Conservation (phyloP, 1,140 invertebrate genomes). For the Drosophila bipectinata region DNA sequence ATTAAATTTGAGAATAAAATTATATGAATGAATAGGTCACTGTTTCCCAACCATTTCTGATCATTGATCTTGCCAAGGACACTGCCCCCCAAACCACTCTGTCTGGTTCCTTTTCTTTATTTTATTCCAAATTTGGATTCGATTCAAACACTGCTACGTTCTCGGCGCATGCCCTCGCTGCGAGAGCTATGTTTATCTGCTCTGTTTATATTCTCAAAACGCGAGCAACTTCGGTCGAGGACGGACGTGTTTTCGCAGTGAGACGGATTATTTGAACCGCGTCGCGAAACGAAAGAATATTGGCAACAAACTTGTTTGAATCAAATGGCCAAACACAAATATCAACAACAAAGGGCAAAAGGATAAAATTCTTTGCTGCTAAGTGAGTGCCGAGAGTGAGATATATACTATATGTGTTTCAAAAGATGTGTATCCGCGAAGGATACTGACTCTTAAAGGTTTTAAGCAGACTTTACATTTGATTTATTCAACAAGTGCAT, state of each 20-base stretch:
- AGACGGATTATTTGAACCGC: constrained; percentile 11
- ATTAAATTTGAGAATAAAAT: neutral
- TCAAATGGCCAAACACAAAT: constrained; percentile 40
- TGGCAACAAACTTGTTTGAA: constrained; percentile 70
- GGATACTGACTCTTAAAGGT: neutral
- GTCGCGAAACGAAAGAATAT: constrained; percentile 61
- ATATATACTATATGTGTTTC: neutral
- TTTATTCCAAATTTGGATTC: neutral
- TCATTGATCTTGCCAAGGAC: constrained; percentile 19
- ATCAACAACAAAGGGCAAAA: constrained; percentile 37
- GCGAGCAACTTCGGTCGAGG: constrained; percentile 69
- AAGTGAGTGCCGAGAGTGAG: constrained; percentile 32
- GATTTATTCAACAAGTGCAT: constrained; percentile 45
- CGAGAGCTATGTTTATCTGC: constrained; percentile 31
- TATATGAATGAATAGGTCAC: neutral
- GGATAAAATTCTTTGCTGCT: constrained; percentile 29
- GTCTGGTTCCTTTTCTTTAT: neutral
- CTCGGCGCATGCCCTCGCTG: constrained; percentile 58
- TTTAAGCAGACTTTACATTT: neutral
- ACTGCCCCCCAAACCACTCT: constrained; percentile 1
- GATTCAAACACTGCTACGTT: constrained; percentile 21
- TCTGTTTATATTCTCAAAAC: constrained; percentile 77
- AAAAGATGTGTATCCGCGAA: constrained; percentile 10
- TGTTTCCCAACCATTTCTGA: neutral
- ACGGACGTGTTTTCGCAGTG: constrained; percentile 56